Evolutionary conservation across 2,113 vertebrate genomes (phyloP).

Genomic region (Natator depressus): DNA sequence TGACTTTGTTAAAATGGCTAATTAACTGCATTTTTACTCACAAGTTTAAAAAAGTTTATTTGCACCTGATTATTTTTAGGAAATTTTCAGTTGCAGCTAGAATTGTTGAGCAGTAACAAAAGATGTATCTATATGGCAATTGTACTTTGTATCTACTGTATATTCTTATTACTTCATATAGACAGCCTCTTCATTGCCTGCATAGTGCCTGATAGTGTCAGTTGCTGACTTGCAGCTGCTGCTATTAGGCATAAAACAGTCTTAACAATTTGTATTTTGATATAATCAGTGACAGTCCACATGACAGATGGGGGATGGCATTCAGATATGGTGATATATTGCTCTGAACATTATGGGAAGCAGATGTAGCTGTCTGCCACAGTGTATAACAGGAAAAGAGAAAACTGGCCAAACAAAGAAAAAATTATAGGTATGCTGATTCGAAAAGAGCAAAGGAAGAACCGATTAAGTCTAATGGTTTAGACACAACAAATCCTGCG

Average conservation of each 20-base stretch:
- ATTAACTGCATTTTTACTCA: neutral
- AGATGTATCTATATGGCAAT: neutral
- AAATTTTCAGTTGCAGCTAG: neutral
- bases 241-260: neutral
- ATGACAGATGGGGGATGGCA: neutral
- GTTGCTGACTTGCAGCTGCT: slow-evolving; percentile 11
- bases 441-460: neutral
- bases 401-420: slow-evolving; percentile 11
- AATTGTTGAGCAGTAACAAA: neutral
- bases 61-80: neutral
- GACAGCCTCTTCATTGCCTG: neutral
- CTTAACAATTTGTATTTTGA: neutral
- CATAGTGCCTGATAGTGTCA: neutral
- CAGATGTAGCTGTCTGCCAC: slow-evolving; percentile 19
- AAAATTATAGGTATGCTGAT: neutral
- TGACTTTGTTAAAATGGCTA: neutral
- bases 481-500: too few relatives aligned
- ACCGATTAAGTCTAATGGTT: rapidly evolving
- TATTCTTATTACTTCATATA: neutral
- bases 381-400: neutral
- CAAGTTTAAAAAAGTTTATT: neutral
- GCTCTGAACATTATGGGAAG: slow-evolving; percentile 4
- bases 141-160: neutral
- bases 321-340: neutral
- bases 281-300: slow-evolving; percentile 3